These are phyloP conservation scores for Grammomys surdaster DNA, from an alignment of 2,113 vertebrate genomes.

Conservation along the genomic window DNA sequence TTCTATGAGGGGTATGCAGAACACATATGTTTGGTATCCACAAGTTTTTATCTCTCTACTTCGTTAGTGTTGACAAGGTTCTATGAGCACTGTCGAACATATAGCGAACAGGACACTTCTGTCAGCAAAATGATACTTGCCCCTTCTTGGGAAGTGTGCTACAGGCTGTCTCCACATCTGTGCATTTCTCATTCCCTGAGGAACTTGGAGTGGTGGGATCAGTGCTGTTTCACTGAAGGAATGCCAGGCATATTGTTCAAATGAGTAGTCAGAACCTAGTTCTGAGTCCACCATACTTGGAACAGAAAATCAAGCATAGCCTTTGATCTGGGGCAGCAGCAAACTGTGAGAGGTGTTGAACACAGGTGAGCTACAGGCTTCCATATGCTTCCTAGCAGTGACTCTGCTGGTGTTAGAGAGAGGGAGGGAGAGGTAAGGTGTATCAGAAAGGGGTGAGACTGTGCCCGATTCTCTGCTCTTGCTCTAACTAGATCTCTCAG, in stretches of 20 bases:
- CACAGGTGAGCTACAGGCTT: neutral
- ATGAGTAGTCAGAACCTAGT: neutral
- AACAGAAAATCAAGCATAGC: neutral
- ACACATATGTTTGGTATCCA: neutral
- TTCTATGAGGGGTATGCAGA: neutral
- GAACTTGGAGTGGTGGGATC: neutral
- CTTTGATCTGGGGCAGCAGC: neutral
- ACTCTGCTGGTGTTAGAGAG: neutral
- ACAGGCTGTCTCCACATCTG: neutral
- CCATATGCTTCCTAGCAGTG: neutral
- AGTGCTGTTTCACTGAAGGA: neutral
- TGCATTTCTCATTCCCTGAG: neutral
- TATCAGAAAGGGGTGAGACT: neutral
- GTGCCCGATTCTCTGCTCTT: neutral
- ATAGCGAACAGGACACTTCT: neutral
- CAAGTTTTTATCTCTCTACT: neutral
- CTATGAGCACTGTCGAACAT: neutral
- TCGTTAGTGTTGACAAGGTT: neutral
- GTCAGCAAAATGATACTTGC: neutral
- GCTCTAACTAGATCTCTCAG: neutral
- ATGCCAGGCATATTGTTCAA: neutral
- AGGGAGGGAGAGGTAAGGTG: neutral
- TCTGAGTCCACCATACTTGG: neutral
- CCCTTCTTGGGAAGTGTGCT: neutral
- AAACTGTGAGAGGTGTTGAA: neutral